Percentiles rank a stretch among this genome's conserved stretches.
Evolutionary conservation across 2,797 vertebrate genomes (phyloP).

Genomic region (Chrysolophus pictus): DNA sequence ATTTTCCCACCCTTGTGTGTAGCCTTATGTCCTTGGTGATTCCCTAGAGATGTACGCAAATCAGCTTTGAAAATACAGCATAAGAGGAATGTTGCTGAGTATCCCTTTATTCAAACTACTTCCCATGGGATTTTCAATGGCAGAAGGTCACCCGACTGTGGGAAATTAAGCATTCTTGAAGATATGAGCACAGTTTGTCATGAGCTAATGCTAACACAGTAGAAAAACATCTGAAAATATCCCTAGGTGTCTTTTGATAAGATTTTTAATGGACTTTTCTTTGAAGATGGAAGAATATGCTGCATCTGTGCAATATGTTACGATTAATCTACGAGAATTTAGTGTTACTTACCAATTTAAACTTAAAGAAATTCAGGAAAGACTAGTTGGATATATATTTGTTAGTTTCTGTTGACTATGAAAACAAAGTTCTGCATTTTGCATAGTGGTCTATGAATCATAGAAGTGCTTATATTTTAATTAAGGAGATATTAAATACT

Average conservation of each 20-base stretch:
- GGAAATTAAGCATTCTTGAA: conserved; percentile 37
- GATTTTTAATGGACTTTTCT: not conserved
- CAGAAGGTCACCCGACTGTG: conserved; percentile 23
- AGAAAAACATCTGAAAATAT: conserved; percentile 54
- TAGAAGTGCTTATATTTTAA: conserved; percentile 14
- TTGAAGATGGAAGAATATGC: not conserved
- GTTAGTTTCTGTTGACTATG: not conserved
- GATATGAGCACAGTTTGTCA: not conserved
- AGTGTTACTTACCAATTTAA: not conserved
- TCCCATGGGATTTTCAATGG: not conserved
- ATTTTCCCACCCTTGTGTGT: not conserved
- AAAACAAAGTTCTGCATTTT: conserved; percentile 20
- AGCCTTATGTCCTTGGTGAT: not conserved
- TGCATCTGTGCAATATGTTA: not conserved
- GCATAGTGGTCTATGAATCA: not conserved
- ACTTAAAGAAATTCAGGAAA: not conserved
- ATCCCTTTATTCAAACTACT: conserved; percentile 14
- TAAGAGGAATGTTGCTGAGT: not conserved
- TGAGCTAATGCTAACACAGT: not conserved
- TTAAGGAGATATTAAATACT: conserved; percentile 1
- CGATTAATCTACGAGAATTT: not conserved
- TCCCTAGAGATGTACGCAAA: not conserved
- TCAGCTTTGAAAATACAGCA: not conserved
- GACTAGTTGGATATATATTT: conserved; percentile 15
- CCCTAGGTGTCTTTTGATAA: not conserved